A percentile compares a stretch with the other conserved stretches of the same genome.
These are phyloP conservation scores for Tiliacea citrago DNA, from an alignment of 2,888 invertebrate genomes.

Conservation along the genomic window DNA sequence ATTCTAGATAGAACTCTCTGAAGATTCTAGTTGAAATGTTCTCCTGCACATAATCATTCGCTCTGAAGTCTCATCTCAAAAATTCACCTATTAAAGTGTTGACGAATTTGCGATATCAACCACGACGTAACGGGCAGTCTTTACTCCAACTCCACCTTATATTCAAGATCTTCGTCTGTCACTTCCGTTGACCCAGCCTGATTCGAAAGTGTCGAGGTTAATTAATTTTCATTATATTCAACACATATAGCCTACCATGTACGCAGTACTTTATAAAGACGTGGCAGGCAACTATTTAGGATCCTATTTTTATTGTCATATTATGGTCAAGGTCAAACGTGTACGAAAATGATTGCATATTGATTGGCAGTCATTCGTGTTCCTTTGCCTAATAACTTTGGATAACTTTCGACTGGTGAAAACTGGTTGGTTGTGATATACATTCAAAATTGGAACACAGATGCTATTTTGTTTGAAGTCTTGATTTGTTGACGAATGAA, in stretches of 20 bases:
- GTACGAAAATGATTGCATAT: conserved; percentile 54
- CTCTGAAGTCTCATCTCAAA: neutral
- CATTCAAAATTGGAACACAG: conserved; percentile 47
- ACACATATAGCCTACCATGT: conserved; percentile 65
- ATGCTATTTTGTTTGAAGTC: conserved; percentile 19
- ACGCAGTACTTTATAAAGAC: conserved; percentile 31
- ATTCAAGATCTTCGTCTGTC: conserved; percentile 60
- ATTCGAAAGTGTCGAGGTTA: conserved; percentile 71
- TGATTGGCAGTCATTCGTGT: conserved; percentile 49
- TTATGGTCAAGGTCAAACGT: conserved; percentile 74
- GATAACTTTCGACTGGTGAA: conserved; percentile 51
- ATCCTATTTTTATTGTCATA: conserved; percentile 45
- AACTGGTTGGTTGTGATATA: conserved; percentile 17
- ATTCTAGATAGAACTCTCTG: neutral
- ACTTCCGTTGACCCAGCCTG: conserved; percentile 60
- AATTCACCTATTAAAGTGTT: neutral
- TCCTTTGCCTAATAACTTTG: conserved; percentile 46
- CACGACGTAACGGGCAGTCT: neutral
- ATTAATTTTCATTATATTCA: conserved; percentile 74
- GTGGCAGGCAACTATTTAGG: conserved; percentile 25
- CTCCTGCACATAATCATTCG: neutral
- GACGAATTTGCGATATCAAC: neutral
- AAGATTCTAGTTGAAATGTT: conserved; percentile 6
- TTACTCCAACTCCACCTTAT: conserved; percentile 17
- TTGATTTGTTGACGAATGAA: conserved; percentile 23